Evolutionary conservation across 2,888 invertebrate genomes (phyloP).

Genomic region (Arrhopalites spinosus): DNA sequence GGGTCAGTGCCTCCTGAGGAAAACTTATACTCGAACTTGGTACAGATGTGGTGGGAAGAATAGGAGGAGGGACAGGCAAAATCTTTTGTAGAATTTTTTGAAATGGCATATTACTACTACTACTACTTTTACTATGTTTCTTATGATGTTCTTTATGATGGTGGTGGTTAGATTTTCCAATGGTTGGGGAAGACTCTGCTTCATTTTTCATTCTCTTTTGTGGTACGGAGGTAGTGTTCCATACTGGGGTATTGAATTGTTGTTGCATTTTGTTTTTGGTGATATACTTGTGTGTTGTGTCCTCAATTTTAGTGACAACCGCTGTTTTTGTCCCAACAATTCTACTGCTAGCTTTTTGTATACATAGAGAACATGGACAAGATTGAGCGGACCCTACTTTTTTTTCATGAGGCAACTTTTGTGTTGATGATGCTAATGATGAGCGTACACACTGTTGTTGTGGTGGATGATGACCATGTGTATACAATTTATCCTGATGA

Average conservation of each 20-base stretch:
- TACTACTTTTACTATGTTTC: background rate
- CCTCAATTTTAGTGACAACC: background rate
- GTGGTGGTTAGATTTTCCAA: background rate
- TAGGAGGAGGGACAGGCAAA: background rate
- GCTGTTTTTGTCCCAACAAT: background rate
- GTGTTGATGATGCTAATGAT: background rate
- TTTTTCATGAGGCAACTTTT: background rate
- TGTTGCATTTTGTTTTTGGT: conserved; percentile 21
- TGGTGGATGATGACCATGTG: background rate
- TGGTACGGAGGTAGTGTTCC: background rate
- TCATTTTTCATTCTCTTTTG: background rate
- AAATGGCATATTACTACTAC: background rate
- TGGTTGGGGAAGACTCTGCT: background rate
- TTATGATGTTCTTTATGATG: background rate
- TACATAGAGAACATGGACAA: conserved; percentile 14
- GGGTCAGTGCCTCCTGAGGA: no score
- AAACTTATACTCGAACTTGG: conserved; percentile 5
- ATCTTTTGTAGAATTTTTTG: conserved; percentile 7
- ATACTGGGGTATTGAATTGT: background rate
- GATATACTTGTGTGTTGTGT: background rate
- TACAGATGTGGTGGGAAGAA: background rate
- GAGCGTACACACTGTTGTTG: background rate
- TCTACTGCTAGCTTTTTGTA: background rate
- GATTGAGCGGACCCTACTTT: background rate
- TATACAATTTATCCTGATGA: background rate